phyloP scores from a whole-genome alignment of 2,113 vertebrate species.

The Calonectris borealis region DNA sequence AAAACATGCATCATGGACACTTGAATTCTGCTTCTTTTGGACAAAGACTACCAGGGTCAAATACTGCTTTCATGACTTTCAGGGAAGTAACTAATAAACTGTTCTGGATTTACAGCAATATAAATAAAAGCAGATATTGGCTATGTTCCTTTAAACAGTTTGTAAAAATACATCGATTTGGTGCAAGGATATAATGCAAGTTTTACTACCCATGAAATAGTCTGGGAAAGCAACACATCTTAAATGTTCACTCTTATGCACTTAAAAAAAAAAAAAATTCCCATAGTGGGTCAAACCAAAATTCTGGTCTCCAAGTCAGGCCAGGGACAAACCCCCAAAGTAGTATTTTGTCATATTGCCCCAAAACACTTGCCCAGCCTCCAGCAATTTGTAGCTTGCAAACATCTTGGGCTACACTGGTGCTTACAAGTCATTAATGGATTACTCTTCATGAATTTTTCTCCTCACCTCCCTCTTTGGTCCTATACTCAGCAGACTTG shows the following conservation, averaged over 20 bases:
- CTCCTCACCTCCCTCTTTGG: neutral
- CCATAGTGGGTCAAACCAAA: neutral
- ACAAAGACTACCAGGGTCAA: neutral
- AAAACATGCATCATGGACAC: neutral
- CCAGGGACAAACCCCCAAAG: neutral
- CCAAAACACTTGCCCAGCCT: neutral
- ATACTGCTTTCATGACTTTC: neutral
- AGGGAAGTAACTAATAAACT: neutral
- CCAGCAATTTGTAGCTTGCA: neutral
- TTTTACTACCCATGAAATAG: neutral
- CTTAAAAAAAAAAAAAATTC: neutral
- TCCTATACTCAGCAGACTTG: neutral
- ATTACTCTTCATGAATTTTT: neutral
- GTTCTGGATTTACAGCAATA: neutral
- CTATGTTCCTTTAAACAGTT: neutral
- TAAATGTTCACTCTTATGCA: neutral
- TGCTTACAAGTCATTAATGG: neutral
- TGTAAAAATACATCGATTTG: neutral
- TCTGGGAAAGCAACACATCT: neutral
- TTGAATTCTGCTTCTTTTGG: neutral
- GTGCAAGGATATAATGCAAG: neutral
- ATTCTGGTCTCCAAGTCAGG: neutral
- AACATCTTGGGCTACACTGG: neutral
- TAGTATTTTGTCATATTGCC: neutral
- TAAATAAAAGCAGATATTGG: neutral